phyloP scores from a whole-genome alignment of 92 coral and sea anemone species.

The Bergia sp. region DNA sequence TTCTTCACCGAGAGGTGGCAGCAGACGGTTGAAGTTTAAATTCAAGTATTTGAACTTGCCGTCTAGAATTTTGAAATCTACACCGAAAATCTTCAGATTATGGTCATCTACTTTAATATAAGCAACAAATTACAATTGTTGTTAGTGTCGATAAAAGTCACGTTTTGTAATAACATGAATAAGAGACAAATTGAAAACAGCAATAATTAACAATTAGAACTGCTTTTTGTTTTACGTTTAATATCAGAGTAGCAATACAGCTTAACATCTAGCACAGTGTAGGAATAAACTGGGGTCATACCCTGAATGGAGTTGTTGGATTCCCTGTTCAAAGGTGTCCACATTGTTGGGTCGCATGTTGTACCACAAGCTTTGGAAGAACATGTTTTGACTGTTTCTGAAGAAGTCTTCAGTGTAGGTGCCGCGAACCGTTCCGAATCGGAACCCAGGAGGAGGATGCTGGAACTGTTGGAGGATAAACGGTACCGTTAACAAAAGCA shows the following conservation, averaged over 20 bases:
- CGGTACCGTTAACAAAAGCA: neutral
- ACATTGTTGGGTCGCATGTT: constrained; percentile 79
- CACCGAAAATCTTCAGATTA: too few relatives aligned
- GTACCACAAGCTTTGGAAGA: constrained; percentile 78
- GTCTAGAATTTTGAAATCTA: too few relatives aligned
- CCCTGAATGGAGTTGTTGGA: constrained; percentile 75
- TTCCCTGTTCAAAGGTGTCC: constrained; percentile 67
- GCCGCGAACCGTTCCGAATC: constrained; percentile 79
- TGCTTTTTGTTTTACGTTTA: too few relatives aligned
- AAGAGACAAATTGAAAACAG: too few relatives aligned
- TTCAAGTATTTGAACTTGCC: too few relatives aligned
- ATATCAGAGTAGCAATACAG: neutral
- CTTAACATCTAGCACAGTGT: neutral
- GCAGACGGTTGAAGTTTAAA: too few relatives aligned
- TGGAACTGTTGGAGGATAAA: constrained; percentile 58
- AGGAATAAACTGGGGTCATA: constrained; percentile 6
- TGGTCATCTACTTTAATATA: too few relatives aligned
- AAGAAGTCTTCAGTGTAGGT: constrained; percentile 89
- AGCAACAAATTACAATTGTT: too few relatives aligned
- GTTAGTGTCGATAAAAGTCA: too few relatives aligned
- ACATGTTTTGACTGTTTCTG: constrained; percentile 71
- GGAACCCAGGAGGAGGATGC: constrained; percentile 79
- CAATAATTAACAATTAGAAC: too few relatives aligned
- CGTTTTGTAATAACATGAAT: too few relatives aligned
- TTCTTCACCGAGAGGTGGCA: too few relatives aligned